Evolutionary conservation across 2,888 invertebrate genomes (phyloP).

Genomic region (Trachelus tabidus): DNA sequence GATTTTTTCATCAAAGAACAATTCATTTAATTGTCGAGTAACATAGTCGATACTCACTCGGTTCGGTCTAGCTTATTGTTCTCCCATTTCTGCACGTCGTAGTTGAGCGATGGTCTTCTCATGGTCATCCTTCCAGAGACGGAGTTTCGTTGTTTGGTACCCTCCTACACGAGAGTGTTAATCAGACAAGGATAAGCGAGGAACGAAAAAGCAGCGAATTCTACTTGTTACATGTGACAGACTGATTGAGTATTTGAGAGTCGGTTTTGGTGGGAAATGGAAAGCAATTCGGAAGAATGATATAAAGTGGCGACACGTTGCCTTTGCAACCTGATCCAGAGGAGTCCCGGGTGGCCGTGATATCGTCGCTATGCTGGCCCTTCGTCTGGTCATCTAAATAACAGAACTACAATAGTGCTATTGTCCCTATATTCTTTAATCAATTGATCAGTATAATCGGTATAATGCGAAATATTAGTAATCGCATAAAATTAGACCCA

Average conservation of each 20-base stretch:
- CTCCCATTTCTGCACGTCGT: slow-evolving; percentile 54
- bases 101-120: slow-evolving; percentile 56
- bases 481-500: no score
- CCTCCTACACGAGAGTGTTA: slow-evolving; percentile 38
- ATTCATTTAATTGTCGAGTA: background rate
- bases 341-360: slow-evolving; percentile 62
- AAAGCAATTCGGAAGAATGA: background rate
- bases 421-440: no score
- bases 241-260: no score
- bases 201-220: background rate
- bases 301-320: slow-evolving; percentile 38
- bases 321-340: slow-evolving; percentile 54
- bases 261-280: background rate
- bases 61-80: slow-evolving; percentile 52
- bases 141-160: slow-evolving; percentile 54
- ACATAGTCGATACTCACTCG: slow-evolving; percentile 46
- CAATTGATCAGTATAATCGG: no score
- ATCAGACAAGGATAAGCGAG: slow-evolving; percentile 11
- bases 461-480: no score
- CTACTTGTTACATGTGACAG: no score
- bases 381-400: slow-evolving; percentile 63
- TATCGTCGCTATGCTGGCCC: slow-evolving; percentile 70
- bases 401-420: background rate
- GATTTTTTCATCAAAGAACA: background rate
- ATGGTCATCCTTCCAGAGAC: slow-evolving; percentile 56